phyloP scores from a whole-genome alignment of 35 echinoderm and acorn worm genomes.

The Heliocidaris erythrogramma region DNA sequence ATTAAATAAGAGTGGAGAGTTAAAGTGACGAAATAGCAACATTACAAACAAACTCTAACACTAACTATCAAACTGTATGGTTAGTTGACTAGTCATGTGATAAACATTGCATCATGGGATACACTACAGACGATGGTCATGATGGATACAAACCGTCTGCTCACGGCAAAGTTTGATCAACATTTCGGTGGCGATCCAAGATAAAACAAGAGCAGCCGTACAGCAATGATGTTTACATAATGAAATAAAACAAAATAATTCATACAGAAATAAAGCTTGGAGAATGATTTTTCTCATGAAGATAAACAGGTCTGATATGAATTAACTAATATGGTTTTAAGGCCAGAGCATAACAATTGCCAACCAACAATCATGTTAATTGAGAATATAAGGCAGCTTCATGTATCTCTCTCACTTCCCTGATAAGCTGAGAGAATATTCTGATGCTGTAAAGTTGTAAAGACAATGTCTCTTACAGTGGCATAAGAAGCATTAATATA shows the following conservation, averaged over 20 bases:
- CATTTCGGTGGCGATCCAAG: not conserved
- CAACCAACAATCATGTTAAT: too few species aligned
- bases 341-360: too few species aligned
- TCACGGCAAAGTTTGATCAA: not conserved
- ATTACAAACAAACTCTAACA: constrained; percentile 20
- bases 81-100: constrained; percentile 21
- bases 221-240: not conserved
- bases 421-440: too few species aligned
- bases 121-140: not conserved
- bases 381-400: too few species aligned
- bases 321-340: too few species aligned
- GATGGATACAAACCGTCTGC: constrained; percentile 30
- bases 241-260: constrained; percentile 14
- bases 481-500: too few species aligned
- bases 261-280: not conserved
- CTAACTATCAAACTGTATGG: constrained; percentile 14
- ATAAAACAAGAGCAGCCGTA: not conserved
- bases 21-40: not conserved
- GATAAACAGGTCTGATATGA: too few species aligned
- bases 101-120: constrained; percentile 25
- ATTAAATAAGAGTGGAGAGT: not conserved
- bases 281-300: not conserved
- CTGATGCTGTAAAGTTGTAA: too few species aligned
- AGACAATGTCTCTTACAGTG: too few species aligned
- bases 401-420: too few species aligned